These are phyloP conservation scores for Tragelaphus buxtoni DNA, from an alignment of 2,113 vertebrate genomes.

Conservation along the genomic window DNA sequence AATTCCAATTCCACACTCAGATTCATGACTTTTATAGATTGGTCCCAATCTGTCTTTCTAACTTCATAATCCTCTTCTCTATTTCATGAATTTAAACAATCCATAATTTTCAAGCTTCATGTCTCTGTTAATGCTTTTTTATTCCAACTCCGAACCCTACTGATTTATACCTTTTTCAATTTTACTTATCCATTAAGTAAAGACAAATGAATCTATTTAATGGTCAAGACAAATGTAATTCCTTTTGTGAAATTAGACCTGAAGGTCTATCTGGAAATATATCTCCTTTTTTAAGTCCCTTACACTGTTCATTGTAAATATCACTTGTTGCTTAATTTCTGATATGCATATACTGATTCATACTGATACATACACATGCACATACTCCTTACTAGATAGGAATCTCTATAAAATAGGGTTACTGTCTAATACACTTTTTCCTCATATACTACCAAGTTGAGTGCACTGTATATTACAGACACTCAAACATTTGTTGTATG, in stretches of 20 bases:
- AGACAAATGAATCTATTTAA: neutral
- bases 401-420: neutral
- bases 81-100: neutral
- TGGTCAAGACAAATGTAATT: neutral
- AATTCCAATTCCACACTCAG: neutral
- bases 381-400: neutral
- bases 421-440: neutral
- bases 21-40: neutral
- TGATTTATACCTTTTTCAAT: neutral
- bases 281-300: neutral
- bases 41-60: neutral
- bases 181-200: neutral
- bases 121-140: neutral
- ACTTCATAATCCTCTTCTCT: neutral
- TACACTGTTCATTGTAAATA: neutral
- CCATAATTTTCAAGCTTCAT: neutral
- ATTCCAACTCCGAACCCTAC: neutral
- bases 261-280: neutral
- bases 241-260: neutral
- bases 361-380: neutral
- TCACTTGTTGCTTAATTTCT: neutral
- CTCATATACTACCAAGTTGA: neutral
- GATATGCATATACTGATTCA: neutral
- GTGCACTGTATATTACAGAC: neutral
- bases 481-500: neutral